Percentiles rank a stretch among this genome's conserved stretches.
These are phyloP conservation scores for Muscicapa adusta DNA, from an alignment of 2,113 vertebrate species.

Conservation along the genomic window DNA sequence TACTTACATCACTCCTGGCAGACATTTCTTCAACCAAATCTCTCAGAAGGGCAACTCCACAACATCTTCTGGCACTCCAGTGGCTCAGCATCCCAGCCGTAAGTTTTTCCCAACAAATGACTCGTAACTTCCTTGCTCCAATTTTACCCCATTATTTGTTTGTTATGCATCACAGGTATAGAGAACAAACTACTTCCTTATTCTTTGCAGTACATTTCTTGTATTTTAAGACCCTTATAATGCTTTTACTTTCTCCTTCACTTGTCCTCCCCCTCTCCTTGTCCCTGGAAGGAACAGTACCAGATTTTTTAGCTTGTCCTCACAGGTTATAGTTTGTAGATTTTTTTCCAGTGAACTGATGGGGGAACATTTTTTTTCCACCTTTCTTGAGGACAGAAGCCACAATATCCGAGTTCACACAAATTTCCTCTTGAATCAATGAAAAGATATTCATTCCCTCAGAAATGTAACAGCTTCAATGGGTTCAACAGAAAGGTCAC, in stretches of 20 bases:
- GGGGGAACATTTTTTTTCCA: background rate
- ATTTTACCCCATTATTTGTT: background rate
- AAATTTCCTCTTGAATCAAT: background rate
- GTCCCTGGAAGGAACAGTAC: background rate
- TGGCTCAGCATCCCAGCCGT: background rate
- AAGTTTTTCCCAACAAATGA: background rate
- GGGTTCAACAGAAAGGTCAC: background rate
- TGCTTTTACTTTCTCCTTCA: background rate
- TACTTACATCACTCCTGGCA: background rate
- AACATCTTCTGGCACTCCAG: background rate
- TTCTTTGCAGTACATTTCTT: background rate
- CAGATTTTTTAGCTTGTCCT: background rate
- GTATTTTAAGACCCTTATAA: background rate
- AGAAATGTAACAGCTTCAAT: background rate
- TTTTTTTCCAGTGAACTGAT: background rate
- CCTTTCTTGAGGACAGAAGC: background rate
- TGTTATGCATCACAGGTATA: background rate
- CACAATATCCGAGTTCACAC: background rate
- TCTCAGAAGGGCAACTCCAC: background rate
- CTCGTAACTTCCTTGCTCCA: background rate
- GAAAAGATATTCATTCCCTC: background rate
- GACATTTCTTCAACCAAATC: background rate
- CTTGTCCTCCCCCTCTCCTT: background rate
- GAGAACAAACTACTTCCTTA: background rate
- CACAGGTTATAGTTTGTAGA: background rate